Evolutionary conservation across 2,113 vertebrate genomes (phyloP).

Genomic region (Cyprinodon variegatus): DNA sequence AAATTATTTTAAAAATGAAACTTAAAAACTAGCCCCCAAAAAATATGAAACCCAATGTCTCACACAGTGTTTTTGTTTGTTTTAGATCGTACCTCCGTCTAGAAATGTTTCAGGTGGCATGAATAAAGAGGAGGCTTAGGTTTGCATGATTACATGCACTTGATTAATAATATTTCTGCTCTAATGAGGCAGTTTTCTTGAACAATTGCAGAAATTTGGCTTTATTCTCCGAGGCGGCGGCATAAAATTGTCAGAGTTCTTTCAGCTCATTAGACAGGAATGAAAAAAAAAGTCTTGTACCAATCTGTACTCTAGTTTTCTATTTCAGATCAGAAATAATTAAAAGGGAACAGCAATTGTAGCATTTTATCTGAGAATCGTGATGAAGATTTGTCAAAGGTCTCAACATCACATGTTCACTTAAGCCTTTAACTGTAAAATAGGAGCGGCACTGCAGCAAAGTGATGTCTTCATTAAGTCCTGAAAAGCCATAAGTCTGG

Average conservation of each 20-base stretch:
- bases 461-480: conserved; percentile 71
- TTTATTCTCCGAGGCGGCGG: conserved; percentile 14
- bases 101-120: background rate
- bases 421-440: conserved; percentile 58
- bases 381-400: conserved; percentile 15
- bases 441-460: conserved; percentile 45
- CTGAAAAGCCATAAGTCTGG: conserved; percentile 62
- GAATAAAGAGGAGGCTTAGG: background rate
- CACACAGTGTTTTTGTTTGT: background rate
- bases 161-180: conserved; percentile 5
- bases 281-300: conserved; percentile 35
- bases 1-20: background rate
- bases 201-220: conserved; percentile 20
- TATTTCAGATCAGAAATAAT: conserved; percentile 26
- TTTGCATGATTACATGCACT: background rate
- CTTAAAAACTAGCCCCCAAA: background rate
- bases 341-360: conserved; percentile 34
- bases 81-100: background rate
- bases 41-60: background rate
- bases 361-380: conserved; percentile 42
- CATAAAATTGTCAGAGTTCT: conserved; percentile 29
- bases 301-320: conserved; percentile 45
- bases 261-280: conserved; percentile 28
- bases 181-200: conserved; percentile 34
- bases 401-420: conserved; percentile 45